Evolutionary conservation across 2,113 vertebrate genomes (phyloP).

Genomic region (Amphiprion ocellaris): DNA sequence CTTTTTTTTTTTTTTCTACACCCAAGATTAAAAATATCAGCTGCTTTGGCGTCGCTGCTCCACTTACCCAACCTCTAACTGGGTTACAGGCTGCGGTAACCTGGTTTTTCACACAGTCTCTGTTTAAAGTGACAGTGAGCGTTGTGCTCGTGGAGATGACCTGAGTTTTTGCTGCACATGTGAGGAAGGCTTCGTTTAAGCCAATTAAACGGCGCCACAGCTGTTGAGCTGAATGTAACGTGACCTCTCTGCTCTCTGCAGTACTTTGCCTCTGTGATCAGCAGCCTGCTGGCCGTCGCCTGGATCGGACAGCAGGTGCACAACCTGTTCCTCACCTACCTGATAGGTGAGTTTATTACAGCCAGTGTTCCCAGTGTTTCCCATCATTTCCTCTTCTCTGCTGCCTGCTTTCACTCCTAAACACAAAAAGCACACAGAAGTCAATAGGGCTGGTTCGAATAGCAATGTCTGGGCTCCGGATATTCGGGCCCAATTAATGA

Average conservation of each 20-base stretch:
- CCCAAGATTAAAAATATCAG: constrained; percentile 52
- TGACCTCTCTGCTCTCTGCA: constrained; percentile 64
- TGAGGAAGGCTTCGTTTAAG: neutral
- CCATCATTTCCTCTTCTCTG: too few species aligned
- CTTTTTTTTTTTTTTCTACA: constrained; percentile 33
- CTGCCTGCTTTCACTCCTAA: too few species aligned
- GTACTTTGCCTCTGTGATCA: constrained; percentile 96
- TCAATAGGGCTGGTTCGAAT: too few species aligned
- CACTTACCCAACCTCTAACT: constrained; percentile 58
- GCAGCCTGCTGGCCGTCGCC: constrained; percentile 90
- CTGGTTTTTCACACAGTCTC: constrained; percentile 23
- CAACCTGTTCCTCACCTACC: constrained; percentile 96
- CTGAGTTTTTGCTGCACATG: neutral
- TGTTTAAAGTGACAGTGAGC: neutral
- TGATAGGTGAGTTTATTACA: constrained; percentile 89
- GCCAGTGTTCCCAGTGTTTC: too few species aligned
- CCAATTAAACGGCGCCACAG: neutral
- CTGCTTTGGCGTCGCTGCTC: constrained; percentile 61
- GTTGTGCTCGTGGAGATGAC: neutral
- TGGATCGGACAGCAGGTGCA: constrained; percentile 99
- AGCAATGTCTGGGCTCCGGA: too few species aligned
- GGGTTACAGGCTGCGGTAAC: constrained; percentile 36
- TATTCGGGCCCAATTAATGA: too few species aligned
- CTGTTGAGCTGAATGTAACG: constrained; percentile 6
- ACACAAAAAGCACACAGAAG: too few species aligned